These are phyloP conservation scores for Boloria selene DNA, from an alignment of 2,888 invertebrate genomes.

Conservation along the genomic window DNA sequence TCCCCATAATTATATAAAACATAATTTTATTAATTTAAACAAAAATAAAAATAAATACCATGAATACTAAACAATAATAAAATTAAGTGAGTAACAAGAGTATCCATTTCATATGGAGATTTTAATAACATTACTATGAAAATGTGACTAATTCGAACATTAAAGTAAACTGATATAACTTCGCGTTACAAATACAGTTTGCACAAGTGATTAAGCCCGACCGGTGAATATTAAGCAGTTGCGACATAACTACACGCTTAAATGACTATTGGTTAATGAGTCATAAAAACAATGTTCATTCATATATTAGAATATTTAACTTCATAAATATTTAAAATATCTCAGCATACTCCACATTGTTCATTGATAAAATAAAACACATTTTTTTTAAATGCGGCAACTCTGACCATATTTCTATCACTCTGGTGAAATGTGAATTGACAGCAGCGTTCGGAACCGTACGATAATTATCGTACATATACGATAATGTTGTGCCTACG, in stretches of 20 bases:
- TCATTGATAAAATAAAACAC: not conserved
- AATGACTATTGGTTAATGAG: slow-evolving; percentile 10
- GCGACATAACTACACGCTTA: slow-evolving; percentile 3
- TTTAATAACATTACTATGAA: slow-evolving; percentile 23
- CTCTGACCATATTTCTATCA: slow-evolving; percentile 1
- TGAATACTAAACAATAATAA: slow-evolving; percentile 34
- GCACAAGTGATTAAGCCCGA: slow-evolving; percentile 56
- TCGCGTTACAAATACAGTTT: slow-evolving; percentile 51
- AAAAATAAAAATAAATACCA: slow-evolving; percentile 12
- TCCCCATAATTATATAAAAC: not conserved
- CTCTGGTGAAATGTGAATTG: not conserved
- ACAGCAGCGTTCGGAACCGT: too few species aligned
- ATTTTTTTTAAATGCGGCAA: not conserved
- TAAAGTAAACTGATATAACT: slow-evolving; percentile 47
- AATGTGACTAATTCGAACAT: slow-evolving; percentile 41
- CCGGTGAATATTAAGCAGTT: slow-evolving; percentile 13
- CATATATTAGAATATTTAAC: slow-evolving; percentile 19
- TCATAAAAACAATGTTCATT: slow-evolving; percentile 19
- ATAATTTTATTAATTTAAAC: not conserved
- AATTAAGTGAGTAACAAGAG: slow-evolving; percentile 26
- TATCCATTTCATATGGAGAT: slow-evolving; percentile 31
- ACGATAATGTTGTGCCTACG: too few species aligned
- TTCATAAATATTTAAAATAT: slow-evolving; percentile 10
- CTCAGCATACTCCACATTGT: slow-evolving; percentile 13
- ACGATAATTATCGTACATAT: too few species aligned